These are phyloP conservation scores for Rhyacichthys aspro DNA, from an alignment of 2,797 vertebrate species.

Conservation along the genomic window DNA sequence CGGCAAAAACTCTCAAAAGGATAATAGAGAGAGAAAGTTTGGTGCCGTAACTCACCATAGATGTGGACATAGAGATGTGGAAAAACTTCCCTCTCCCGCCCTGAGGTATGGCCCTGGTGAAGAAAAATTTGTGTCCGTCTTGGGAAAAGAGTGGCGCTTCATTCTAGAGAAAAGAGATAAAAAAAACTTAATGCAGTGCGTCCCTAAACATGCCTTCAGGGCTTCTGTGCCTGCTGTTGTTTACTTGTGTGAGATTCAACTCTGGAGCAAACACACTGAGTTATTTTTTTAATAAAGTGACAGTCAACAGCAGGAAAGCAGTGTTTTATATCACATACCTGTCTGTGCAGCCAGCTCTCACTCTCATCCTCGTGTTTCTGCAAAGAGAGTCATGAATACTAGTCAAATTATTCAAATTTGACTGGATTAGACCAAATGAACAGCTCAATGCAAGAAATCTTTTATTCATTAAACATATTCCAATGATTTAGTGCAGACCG, in stretches of 20 bases:
- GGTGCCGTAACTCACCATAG: conserved; percentile 77
- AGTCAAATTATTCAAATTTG: no score
- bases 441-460: no score
- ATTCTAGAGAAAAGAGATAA: conserved; percentile 77
- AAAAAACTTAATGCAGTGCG: neutral
- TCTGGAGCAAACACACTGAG: neutral
- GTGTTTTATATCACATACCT: conserved; percentile 79
- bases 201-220: neutral
- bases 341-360: conserved; percentile 94
- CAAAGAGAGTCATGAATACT: conserved; percentile 48
- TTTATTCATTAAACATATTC: no score
- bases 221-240: conserved; percentile 4
- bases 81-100: conserved; percentile 95
- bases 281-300: neutral
- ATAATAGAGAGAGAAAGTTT: neutral
- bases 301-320: neutral
- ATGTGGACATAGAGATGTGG: conserved; percentile 93
- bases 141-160: conserved; percentile 93
- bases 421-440: no score
- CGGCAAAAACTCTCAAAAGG: neutral
- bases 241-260: conserved; percentile 11
- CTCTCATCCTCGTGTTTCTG: conserved; percentile 99
- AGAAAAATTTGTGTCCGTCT: conserved; percentile 93
- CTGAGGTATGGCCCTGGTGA: conserved; percentile 92
- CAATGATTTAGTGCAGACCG: no score